Evolutionary conservation across 2,888 invertebrate genomes (phyloP), one percentile per base, ranked within the genome.

Genomic region (Chelonus formosanus): DNA sequence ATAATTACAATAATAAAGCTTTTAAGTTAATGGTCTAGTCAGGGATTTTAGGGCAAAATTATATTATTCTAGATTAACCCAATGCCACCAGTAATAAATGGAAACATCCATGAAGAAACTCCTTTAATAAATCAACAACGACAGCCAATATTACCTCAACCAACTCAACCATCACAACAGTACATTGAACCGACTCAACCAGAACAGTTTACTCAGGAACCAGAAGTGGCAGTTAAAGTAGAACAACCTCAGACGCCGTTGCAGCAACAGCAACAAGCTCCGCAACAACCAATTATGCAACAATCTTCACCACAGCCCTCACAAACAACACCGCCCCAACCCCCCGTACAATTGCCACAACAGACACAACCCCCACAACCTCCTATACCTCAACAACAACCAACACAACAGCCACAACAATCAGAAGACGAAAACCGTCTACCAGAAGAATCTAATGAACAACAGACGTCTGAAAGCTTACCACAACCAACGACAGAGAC

Each of bases 31-130:
- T 20, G 20, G 20, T 20, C 2, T 20, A 20, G 20, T 20, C 20
- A 20, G 20, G 20, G 20, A 20, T 5, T 31, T 43, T 8, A 55
- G 54, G 8, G 34, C 34, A 45, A 34, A 54, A 59, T 20, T 59
- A 0, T 47, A 54, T 60, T 67, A 5, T 47, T 65, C 55, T 40
- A 83, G 82, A 80, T 81, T 47, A 81, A 82, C 68, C 76, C 80
- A 31, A 80, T 83, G 70, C 80, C 77, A 50, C 78, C 80, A 62
- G 83, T 84, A 5, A 73, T 83, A 40, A 84, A 84, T 57, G 84
- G 84, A 67, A 79, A 81, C 3, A 82, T 84, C 61, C 85, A 85
- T 62, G 83, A 83, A 62, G 84, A 84, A 45, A 74, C 80, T 31
- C 74, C 83, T 3, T 67, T 81, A 57, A 80, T 83, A n/a, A 74